phyloP scores from a whole-genome alignment of 2,888 invertebrate genomes.

The Phania funesta region DNA sequence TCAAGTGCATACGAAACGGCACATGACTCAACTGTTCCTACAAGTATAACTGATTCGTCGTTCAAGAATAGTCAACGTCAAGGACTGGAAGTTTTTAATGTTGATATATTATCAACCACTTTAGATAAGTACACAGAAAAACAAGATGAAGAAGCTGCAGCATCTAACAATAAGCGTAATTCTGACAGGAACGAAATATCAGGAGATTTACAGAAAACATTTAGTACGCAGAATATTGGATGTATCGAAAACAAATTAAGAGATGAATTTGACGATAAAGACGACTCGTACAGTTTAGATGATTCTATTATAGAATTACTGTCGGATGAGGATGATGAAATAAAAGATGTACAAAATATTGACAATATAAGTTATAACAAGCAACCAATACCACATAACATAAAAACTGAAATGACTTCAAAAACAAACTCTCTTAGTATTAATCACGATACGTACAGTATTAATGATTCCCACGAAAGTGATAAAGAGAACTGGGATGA shows the following conservation, averaged over 20 bases:
- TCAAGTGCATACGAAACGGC: conserved; percentile 77
- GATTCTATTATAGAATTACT: conserved; percentile 72
- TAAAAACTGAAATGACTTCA: conserved; percentile 39
- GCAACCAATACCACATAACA: conserved; percentile 1
- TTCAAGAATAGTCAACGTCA: conserved; percentile 18
- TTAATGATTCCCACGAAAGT: conserved; percentile 43
- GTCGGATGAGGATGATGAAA: conserved; percentile 66
- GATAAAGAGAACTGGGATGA: conserved; percentile 71
- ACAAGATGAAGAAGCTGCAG: not conserved
- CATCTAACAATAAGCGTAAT: not conserved
- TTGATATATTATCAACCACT: conserved; percentile 22
- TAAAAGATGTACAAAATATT: conserved; percentile 4
- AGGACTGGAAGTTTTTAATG: conserved; percentile 31
- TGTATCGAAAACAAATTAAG: not conserved
- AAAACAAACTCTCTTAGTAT: not conserved
- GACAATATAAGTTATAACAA: not conserved
- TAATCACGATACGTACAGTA: conserved; percentile 18
- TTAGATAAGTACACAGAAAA: conserved; percentile 2
- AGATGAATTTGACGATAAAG: not conserved
- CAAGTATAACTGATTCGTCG: conserved; percentile 47
- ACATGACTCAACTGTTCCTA: conserved; percentile 70
- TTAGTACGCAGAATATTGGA: conserved; percentile 41
- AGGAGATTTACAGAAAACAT: conserved; percentile 71
- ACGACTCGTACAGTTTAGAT: conserved; percentile 47
- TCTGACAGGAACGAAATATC: conserved; percentile 66